phyloP scores from a whole-genome alignment of 2,797 vertebrate genomes.

The Etheostoma nigrum region DNA sequence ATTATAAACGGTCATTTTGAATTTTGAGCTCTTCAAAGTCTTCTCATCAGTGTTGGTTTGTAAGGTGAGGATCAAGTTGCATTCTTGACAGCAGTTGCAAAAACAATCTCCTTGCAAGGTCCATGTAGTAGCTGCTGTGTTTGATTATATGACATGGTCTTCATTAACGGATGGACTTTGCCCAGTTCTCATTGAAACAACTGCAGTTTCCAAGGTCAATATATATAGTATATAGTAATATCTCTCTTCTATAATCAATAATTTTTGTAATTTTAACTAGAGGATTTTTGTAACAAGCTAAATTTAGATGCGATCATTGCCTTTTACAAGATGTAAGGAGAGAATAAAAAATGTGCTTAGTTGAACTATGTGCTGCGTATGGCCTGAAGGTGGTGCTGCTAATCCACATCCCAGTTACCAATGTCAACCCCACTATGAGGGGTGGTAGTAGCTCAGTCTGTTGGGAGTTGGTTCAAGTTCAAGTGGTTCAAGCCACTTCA shows the following conservation, averaged over 20 bases:
- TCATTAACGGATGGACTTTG: background rate
- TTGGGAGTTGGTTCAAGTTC: too few relatives aligned
- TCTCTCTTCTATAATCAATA: too few relatives aligned
- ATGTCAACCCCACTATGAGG: background rate
- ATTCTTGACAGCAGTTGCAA: background rate
- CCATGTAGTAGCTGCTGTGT: background rate
- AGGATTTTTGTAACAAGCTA: background rate
- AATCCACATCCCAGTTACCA: background rate
- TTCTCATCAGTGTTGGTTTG: background rate
- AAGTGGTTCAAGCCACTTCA: too few relatives aligned
- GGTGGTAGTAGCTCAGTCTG: too few relatives aligned
- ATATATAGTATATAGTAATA: background rate
- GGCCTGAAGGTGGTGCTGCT: conserved; percentile 49
- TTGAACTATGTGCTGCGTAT: background rate
- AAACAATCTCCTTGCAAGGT: background rate
- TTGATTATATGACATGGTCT: conserved; percentile 1
- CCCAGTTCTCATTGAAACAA: background rate
- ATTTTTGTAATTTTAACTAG: too few relatives aligned
- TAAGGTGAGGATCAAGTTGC: conserved; percentile 13
- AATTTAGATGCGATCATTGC: background rate
- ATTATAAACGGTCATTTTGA: too few relatives aligned
- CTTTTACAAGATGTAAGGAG: background rate
- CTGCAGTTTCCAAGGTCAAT: background rate
- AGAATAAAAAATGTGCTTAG: background rate
- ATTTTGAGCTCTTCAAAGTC: too few relatives aligned